A percentile compares a stretch with the other conserved stretches of the same genome.
phyloP scores from a whole-genome alignment of 2,113 vertebrate species.

The Herpailurus yagouaroundi region DNA sequence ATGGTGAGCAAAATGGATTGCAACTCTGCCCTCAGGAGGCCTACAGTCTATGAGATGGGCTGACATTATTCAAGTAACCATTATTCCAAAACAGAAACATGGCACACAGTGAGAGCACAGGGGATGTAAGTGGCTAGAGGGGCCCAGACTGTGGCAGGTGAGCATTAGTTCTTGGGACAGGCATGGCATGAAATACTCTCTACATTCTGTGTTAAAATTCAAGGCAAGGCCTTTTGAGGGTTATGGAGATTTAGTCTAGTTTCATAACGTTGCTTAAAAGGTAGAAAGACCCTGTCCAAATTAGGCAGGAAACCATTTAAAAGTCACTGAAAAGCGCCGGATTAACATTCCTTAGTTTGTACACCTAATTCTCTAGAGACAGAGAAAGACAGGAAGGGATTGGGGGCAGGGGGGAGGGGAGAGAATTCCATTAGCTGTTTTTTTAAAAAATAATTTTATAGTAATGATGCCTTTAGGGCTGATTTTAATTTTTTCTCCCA shows the following conservation, averaged over 20 bases:
- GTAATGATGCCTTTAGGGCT: not conserved
- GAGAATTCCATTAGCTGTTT: not conserved
- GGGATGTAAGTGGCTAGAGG: rapidly evolving
- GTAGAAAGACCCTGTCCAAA: constrained; percentile 46
- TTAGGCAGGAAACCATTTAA: constrained; percentile 38
- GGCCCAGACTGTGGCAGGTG: not conserved
- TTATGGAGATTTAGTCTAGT: not conserved
- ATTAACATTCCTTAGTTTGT: constrained; percentile 56
- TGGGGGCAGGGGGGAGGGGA: not conserved
- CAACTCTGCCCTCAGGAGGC: not conserved
- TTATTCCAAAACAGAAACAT: not conserved
- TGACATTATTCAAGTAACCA: not conserved
- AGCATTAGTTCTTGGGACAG: not conserved
- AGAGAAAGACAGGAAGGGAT: not conserved
- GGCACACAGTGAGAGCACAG: too few species aligned
- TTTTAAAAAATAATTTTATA: not conserved
- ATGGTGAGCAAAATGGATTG: not conserved
- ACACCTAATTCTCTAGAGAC: not conserved
- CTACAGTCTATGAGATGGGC: not conserved
- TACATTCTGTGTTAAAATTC: not conserved
- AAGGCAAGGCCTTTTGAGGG: not conserved
- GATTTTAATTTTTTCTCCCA: not conserved
- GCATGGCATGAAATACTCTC: not conserved
- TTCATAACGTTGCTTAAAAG: constrained; percentile 21
- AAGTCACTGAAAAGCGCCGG: constrained; percentile 38